Percentiles rank a stretch among this genome's conserved stretches.
These are phyloP conservation scores for Choloepus hoffmanni DNA, from an alignment of 2,113 vertebrate genomes.

Conservation along the genomic window DNA sequence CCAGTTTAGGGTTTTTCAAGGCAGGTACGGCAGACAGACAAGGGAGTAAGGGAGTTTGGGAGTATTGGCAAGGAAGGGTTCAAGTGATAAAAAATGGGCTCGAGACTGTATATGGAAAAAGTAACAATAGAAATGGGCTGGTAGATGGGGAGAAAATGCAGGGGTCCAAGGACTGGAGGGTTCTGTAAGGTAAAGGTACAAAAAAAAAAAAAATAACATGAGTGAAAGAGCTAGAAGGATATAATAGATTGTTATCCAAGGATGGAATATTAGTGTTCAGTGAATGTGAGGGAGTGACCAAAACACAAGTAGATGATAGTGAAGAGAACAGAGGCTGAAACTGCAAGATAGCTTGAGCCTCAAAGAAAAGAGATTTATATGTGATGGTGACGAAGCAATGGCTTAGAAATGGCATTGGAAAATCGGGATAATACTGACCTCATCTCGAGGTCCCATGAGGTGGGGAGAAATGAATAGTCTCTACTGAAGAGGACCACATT, in stretches of 20 bases:
- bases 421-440: background rate
- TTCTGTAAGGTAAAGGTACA: conserved; percentile 6
- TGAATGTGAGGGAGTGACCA: background rate
- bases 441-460: background rate
- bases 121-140: conserved; percentile 16
- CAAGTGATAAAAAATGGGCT: conserved; percentile 2
- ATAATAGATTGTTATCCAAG: background rate
- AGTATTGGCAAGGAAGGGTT: background rate
- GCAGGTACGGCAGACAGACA: background rate
- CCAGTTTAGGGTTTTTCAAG: background rate
- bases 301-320: background rate
- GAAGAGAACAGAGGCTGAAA: background rate
- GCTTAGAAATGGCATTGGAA: background rate
- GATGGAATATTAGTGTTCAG: conserved; percentile 42
- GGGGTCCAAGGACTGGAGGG: background rate
- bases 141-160: background rate
- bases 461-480: background rate
- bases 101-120: background rate
- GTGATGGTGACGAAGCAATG: background rate
- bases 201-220: background rate
- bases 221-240: background rate
- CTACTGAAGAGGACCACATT: background rate
- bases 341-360: background rate
- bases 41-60: background rate
- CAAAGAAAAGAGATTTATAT: background rate